A percentile compares a stretch with the other conserved stretches of the same genome.
Conservation (phyloP, 1,140 invertebrate genomes). For the Adoxophyes honmai region DNA sequence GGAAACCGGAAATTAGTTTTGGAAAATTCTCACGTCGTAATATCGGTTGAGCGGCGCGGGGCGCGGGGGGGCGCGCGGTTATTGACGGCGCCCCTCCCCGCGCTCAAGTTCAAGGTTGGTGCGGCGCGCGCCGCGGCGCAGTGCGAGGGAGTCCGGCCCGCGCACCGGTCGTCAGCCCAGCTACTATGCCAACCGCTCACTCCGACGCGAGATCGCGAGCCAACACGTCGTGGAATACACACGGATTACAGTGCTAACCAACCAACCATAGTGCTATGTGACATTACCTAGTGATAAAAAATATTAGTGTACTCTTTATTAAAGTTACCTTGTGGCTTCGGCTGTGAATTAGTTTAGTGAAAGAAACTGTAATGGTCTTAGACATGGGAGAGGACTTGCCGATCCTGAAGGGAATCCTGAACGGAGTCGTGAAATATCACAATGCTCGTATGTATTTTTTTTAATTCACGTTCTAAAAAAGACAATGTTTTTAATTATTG, state of each 20-base stretch:
- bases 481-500: not conserved
- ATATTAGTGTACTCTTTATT: conserved; percentile 12
- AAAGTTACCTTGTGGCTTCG: conserved; percentile 70
- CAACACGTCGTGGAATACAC: conserved; percentile 26
- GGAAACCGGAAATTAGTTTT: conserved; percentile 19
- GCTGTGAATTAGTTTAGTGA: conserved; percentile 71
- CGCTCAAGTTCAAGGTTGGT: conserved; percentile 85
- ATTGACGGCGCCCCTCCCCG: conserved; percentile 63
- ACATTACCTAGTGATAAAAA: conserved; percentile 35
- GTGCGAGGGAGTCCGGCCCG: conserved; percentile 75
- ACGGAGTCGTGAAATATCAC: conserved; percentile 91
- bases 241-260: conserved; percentile 65
- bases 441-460: conserved; percentile 90
- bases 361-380: conserved; percentile 69
- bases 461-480: not conserved
- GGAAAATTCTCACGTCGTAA: conserved; percentile 33
- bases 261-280: conserved; percentile 58
- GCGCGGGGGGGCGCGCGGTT: conserved; percentile 44
- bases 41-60: conserved; percentile 28
- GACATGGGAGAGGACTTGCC: conserved; percentile 91
- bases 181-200: conserved; percentile 64
- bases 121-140: conserved; percentile 80
- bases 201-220: conserved; percentile 56
- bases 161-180: conserved; percentile 77
- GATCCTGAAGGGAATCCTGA: conserved; percentile 91